Base-by-base conservation (phyloP, 2,797 vertebrate genomes). In the Cynodonichthys magdalenae region DNA sequence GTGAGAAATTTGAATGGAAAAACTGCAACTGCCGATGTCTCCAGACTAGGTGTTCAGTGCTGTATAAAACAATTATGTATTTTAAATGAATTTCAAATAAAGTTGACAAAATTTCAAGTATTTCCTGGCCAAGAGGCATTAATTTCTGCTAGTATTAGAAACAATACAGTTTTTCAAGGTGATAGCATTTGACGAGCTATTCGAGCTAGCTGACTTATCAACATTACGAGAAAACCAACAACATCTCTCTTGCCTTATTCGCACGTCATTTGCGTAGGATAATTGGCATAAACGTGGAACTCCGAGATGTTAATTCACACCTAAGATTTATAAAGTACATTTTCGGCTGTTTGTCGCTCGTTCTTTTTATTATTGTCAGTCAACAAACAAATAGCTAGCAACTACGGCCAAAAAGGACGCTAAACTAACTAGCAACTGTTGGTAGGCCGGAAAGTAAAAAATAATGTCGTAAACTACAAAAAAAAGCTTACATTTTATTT, bases 381-480 rank as follows among this genome's bases (percentile, higher is more conserved):
- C 45, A 52, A 18, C 8, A 57, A 79, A 42, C 49, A 20, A 18
- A 67, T 84, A 81, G 86, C 68, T 86, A 65, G 88, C 89, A 92
- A 92, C 91, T 56, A 71, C 62, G 81, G 63, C 81, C 61, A 78
- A n/a, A 81, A 0, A 66, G 68, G 86, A 89, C 84, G 82, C 87
- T 71, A 68, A 70, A 52, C 60, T 62, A 68, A 85, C 53, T 90
- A 86, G 88, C 89, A 91, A 91, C 89, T 53, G 50, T 45, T 60
- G 4, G 5, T 3, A 34, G 5, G n/a, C n/a, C 15, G 79, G 46
- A 91, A 86, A 86, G 63, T 24, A 15, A 36, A 68, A 3, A 18
- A 1, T 47, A 20, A 6, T 83, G 90, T 85, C 86, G 91, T 66
- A 83, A 77, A 58, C 7, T 31, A 0, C 2, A 42, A 15, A 28